These are phyloP conservation scores for Eudorcas thomsonii DNA, from an alignment of 2,113 vertebrate species.

Conservation along the genomic window DNA sequence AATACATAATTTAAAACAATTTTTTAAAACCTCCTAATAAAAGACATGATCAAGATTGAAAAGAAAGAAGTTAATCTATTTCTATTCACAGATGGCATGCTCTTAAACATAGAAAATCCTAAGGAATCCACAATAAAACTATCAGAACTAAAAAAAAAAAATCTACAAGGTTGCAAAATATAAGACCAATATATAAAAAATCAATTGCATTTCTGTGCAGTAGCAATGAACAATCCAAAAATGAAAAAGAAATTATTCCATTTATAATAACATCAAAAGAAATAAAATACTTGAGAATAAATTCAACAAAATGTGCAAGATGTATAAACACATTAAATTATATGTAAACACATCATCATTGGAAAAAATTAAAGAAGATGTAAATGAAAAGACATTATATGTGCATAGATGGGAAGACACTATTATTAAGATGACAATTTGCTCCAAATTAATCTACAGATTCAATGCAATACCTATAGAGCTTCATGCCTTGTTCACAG, in stretches of 20 bases:
- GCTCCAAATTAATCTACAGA: background rate
- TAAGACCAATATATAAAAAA: background rate
- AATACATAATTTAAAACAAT: background rate
- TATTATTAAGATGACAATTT: background rate
- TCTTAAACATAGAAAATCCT: background rate
- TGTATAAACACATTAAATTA: background rate
- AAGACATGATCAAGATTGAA: background rate
- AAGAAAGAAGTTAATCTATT: conserved; percentile 12
- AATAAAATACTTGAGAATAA: background rate
- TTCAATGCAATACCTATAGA: background rate
- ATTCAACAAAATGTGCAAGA: background rate
- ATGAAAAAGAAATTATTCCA: background rate
- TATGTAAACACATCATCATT: background rate
- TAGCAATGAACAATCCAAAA: background rate
- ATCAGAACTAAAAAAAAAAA: background rate
- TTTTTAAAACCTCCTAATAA: background rate
- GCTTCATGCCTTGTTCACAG: background rate
- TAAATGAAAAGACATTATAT: background rate
- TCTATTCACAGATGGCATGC: background rate
- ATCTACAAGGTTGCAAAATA: background rate
- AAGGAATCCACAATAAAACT: conserved; percentile 22
- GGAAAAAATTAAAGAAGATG: background rate
- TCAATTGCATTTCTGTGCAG: background rate
- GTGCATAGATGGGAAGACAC: background rate
- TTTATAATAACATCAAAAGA: background rate